Conservation (phyloP, 2,888 invertebrate genomes). For the Endomychus coccineus region DNA sequence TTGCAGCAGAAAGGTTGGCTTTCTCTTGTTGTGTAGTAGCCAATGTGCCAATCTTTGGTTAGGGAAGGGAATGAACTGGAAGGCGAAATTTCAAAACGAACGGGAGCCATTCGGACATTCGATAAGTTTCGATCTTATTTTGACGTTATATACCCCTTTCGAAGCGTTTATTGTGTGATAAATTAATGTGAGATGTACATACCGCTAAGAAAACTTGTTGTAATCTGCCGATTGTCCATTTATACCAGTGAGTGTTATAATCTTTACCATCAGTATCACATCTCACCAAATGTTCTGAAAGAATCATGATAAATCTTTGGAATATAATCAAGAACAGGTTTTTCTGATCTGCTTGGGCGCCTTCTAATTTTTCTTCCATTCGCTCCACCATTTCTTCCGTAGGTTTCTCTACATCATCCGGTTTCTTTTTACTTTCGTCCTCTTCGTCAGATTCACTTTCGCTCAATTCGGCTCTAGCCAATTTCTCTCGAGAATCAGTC, state of each 20-base stretch:
- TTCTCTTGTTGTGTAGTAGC: too few relatives aligned
- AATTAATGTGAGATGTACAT: constrained; percentile 36
- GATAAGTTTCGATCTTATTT: too few relatives aligned
- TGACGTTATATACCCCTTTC: too few relatives aligned
- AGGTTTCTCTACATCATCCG: constrained; percentile 52
- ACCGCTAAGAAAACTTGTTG: constrained; percentile 93
- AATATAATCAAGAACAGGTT: constrained; percentile 94
- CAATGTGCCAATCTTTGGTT: too few relatives aligned
- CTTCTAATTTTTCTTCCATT: constrained; percentile 92
- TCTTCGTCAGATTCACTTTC: constrained; percentile 71
- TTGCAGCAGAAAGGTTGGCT: too few relatives aligned
- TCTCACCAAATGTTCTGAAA: constrained; percentile 90
- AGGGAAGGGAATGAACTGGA: too few relatives aligned
- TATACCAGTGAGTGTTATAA: constrained; percentile 92
- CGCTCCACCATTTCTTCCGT: constrained; percentile 84
- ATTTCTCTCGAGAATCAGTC: constrained; percentile 76
- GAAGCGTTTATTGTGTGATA: too few relatives aligned
- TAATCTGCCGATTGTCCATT: constrained; percentile 89
- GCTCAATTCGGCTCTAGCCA: constrained; percentile 75
- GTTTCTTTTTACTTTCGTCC: constrained; percentile 39
- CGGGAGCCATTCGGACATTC: too few relatives aligned
- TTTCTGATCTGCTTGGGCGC: constrained; percentile 94
- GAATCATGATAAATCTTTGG: constrained; percentile 95
- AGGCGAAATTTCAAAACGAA: too few relatives aligned
- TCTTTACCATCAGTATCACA: constrained; percentile 91